Conservation (phyloP, 1,140 invertebrate genomes). For the Helicoverpa armigera region DNA sequence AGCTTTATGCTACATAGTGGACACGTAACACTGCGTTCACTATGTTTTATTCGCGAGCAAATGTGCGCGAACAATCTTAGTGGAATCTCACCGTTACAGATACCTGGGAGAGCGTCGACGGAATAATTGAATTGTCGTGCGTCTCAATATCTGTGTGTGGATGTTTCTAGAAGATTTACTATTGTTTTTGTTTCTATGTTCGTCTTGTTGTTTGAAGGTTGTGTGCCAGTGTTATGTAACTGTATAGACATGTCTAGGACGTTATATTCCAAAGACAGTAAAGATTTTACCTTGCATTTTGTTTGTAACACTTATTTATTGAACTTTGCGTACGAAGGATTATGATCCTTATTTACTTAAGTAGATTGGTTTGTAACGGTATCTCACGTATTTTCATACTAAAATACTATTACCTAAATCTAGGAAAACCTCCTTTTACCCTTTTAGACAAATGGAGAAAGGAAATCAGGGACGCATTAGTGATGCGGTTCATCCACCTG, state of each 20-base stretch:
- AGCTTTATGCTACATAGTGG: too few species aligned
- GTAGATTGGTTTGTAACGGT: too few species aligned
- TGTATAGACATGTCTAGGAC: too few species aligned
- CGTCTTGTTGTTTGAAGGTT: neutral
- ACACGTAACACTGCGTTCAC: too few species aligned
- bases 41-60: too few species aligned
- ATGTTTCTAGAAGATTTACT: neutral
- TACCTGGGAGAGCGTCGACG: neutral
- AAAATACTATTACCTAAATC: neutral
- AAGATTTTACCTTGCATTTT: too few species aligned
- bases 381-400: too few species aligned
- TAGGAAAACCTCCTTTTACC: slow-evolving; percentile 9
- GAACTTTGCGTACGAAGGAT: too few species aligned
- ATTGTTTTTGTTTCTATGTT: neutral
- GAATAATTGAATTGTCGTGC: slow-evolving; percentile 17
- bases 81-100: neutral
- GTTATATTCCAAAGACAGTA: too few species aligned
- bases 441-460: slow-evolving; percentile 6
- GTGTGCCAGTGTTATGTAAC: neutral
- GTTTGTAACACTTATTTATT: too few species aligned
- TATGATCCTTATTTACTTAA: too few species aligned
- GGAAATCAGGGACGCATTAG: slow-evolving; percentile 20
- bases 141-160: neutral
- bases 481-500: slow-evolving; percentile 8
- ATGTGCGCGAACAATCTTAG: too few species aligned